Evolutionary conservation across 2,797 vertebrate species (phyloP).

Genomic region (Luscinia luscinia): DNA sequence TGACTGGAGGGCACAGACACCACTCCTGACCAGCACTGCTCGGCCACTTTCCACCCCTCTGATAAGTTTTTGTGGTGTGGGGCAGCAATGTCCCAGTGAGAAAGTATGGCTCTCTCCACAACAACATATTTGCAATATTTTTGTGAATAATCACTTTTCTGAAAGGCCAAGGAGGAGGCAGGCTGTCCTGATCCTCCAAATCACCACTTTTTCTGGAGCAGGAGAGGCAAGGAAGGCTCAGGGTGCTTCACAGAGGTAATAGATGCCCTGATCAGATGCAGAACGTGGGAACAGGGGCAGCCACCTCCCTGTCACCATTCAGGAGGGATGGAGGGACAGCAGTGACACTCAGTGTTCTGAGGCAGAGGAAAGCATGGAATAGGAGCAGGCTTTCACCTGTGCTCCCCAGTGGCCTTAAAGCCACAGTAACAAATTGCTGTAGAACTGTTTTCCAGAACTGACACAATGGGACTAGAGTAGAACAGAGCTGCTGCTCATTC

Average conservation of each 20-base stretch:
- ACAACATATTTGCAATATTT: not conserved
- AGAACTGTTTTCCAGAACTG: not conserved
- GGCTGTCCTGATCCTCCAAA: not conserved
- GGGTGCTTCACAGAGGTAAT: not conserved
- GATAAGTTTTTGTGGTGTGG: not conserved
- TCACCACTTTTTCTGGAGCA: not conserved
- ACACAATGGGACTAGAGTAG: not conserved
- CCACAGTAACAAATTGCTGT: not conserved
- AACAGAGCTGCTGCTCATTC: not conserved
- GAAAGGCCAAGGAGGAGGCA: not conserved
- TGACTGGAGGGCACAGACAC: not conserved
- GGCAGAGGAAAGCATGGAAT: accelerated
- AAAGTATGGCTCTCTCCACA: not conserved
- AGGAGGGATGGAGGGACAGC: not conserved
- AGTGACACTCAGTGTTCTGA: not conserved
- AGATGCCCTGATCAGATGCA: not conserved
- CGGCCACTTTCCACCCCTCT: not conserved
- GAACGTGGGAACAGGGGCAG: not conserved
- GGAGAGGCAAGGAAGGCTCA: not conserved
- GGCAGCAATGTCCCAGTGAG: not conserved
- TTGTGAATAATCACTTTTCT: not conserved
- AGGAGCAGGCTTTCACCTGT: not conserved
- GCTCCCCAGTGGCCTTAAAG: not conserved
- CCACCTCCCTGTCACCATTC: not conserved
- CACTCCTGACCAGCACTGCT: not conserved